These are phyloP conservation scores for Aplochiton taeniatus DNA, from an alignment of 2,797 vertebrate genomes.

Conservation along the genomic window DNA sequence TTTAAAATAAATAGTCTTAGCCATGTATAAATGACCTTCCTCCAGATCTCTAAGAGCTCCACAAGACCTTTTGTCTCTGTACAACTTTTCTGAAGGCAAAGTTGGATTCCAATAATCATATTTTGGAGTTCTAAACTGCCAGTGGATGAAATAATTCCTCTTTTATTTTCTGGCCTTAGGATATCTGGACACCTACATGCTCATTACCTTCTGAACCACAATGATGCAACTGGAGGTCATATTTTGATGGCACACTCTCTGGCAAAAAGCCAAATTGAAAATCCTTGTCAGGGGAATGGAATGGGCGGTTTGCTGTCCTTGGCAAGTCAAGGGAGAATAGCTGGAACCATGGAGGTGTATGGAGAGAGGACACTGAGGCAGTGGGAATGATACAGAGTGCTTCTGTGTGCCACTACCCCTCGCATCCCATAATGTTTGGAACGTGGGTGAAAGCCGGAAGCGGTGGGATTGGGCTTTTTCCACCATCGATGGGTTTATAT, in stretches of 20 bases:
- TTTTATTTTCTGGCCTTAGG: too few species aligned
- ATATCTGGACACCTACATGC: too few species aligned
- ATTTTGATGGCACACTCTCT: slow-evolving; percentile 8
- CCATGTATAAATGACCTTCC: too few species aligned
- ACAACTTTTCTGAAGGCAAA: too few species aligned
- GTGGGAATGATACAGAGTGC: slow-evolving; percentile 41
- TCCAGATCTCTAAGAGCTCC: too few species aligned
- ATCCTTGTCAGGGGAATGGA: slow-evolving; percentile 28
- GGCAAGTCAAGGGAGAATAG: slow-evolving; percentile 48
- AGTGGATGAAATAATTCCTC: too few species aligned
- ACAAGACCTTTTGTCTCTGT: too few species aligned
- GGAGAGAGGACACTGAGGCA: slow-evolving; percentile 29
- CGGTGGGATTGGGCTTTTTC: slow-evolving; percentile 12
- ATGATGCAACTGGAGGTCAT: slow-evolving; percentile 6
- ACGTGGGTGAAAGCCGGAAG: slow-evolving; percentile 10
- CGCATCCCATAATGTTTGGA: slow-evolving; percentile 16
- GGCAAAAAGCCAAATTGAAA: slow-evolving; percentile 39
- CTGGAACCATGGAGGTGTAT: slow-evolving; percentile 38
- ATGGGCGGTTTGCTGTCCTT: slow-evolving; percentile 39
- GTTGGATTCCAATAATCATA: too few species aligned
- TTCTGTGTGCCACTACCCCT: slow-evolving; percentile 33
- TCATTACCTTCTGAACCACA: too few species aligned
- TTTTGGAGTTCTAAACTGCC: too few species aligned
- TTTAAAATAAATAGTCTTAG: too few species aligned
- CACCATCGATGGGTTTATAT: not conserved